phyloP scores from a whole-genome alignment of 2,888 invertebrate genomes.

The Lasioglossum leucozonium region DNA sequence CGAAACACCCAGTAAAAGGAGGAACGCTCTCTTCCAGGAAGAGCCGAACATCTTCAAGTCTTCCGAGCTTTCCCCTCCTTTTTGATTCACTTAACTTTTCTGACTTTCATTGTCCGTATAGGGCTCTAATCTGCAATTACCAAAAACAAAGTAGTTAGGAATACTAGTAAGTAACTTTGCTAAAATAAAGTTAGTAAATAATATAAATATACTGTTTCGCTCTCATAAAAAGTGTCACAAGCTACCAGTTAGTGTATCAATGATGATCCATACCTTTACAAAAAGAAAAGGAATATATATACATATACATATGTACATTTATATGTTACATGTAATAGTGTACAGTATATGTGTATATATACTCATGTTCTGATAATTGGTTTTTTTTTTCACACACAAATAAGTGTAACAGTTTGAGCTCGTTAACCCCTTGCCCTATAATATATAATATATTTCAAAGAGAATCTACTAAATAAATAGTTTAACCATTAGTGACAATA shows the following conservation, averaged over 20 bases:
- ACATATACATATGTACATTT: background rate
- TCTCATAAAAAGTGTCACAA: too few relatives aligned
- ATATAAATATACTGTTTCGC: too few relatives aligned
- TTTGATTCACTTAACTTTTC: constrained; percentile 56
- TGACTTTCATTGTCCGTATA: constrained; percentile 63
- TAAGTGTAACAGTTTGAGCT: background rate
- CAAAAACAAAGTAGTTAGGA: background rate
- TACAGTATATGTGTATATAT: background rate
- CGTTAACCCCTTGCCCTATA: background rate
- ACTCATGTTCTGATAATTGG: background rate
- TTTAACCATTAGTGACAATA: background rate
- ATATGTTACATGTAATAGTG: background rate
- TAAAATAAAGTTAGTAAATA: too few relatives aligned
- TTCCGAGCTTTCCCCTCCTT: constrained; percentile 58
- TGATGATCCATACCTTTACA: background rate
- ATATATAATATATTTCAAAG: background rate
- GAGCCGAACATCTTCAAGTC: constrained; percentile 76
- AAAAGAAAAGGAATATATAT: background rate
- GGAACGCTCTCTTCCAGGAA: constrained; percentile 70
- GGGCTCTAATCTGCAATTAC: constrained; percentile 60
- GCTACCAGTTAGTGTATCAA: background rate
- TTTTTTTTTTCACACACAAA: background rate
- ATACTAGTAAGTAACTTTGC: background rate
- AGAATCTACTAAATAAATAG: background rate
- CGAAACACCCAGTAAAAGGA: constrained; percentile 74